These are phyloP conservation scores for Lophochroa leadbeateri DNA, from an alignment of 2,113 vertebrate species.

Conservation along the genomic window DNA sequence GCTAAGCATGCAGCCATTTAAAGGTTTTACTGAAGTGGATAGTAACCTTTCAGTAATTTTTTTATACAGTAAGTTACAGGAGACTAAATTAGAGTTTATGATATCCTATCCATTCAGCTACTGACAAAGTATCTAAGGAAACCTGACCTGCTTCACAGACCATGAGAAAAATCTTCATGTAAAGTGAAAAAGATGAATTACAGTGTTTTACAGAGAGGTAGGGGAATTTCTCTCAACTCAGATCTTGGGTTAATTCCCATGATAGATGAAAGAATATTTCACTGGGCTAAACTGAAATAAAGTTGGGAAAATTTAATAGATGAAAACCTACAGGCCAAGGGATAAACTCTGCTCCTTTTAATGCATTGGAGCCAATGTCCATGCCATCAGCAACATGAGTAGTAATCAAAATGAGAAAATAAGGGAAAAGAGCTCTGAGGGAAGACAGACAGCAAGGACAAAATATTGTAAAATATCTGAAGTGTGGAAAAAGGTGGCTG, in stretches of 20 bases:
- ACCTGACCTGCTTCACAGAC: slow-evolving; percentile 40
- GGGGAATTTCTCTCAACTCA: neutral
- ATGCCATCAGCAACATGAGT: neutral
- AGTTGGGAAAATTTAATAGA: neutral
- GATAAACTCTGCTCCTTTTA: neutral
- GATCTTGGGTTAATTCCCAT: neutral
- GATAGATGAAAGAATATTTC: neutral
- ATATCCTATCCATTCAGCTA: slow-evolving; percentile 2
- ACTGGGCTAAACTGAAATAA: neutral
- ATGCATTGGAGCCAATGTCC: neutral
- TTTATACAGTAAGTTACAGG: neutral
- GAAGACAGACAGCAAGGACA: neutral
- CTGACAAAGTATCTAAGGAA: slow-evolving; percentile 37
- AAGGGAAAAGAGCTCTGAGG: neutral
- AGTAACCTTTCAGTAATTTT: neutral
- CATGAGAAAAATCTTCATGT: slow-evolving; percentile 25
- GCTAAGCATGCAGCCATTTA: neutral
- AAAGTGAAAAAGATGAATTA: slow-evolving; percentile 45
- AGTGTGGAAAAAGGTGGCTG: neutral
- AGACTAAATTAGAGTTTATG: slow-evolving; percentile 10
- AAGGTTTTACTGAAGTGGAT: neutral
- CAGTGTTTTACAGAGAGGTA: neutral
- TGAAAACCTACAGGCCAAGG: neutral
- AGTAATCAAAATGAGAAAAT: neutral
- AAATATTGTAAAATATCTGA: neutral